These are phyloP conservation scores for Neoniphon sammara DNA, from an alignment of 2,797 vertebrate species.

Conservation along the genomic window DNA sequence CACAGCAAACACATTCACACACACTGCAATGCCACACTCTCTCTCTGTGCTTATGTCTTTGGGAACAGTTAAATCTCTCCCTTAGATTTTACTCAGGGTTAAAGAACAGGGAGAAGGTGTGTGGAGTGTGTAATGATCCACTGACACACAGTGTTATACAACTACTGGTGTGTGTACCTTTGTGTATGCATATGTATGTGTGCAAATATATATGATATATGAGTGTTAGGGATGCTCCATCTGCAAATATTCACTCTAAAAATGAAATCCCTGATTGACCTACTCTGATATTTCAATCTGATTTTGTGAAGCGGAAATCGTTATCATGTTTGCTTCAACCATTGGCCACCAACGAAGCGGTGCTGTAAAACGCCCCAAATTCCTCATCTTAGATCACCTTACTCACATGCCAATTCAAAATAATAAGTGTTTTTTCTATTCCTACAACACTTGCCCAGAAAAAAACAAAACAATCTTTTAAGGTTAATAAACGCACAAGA, in stretches of 20 bases:
- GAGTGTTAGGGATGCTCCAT: conserved; percentile 54
- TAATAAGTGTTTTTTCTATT: conserved; percentile 53
- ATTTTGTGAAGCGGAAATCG: conserved; percentile 50
- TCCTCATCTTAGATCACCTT: conserved; percentile 60
- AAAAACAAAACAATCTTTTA: conserved; percentile 39
- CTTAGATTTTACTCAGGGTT: conserved; percentile 89
- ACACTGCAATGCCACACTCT: conserved; percentile 66
- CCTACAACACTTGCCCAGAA: conserved; percentile 49
- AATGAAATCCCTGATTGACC: conserved; percentile 42
- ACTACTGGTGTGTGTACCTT: conserved; percentile 67
- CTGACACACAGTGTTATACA: conserved; percentile 60
- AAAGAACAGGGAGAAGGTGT: conserved; percentile 83
- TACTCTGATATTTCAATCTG: conserved; percentile 16
- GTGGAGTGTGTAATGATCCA: conserved; percentile 62
- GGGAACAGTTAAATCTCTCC: conserved; percentile 83
- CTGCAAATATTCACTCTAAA: conserved; percentile 27
- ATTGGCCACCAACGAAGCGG: conserved; percentile 14
- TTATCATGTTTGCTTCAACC: conserved; percentile 51
- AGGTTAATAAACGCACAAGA: conserved; percentile 62
- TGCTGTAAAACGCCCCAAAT: conserved; percentile 45
- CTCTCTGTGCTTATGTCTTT: conserved; percentile 81
- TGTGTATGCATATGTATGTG: conserved; percentile 33
- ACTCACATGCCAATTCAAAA: conserved; percentile 62
- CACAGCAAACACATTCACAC: conserved; percentile 33
- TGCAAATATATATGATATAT: conserved; percentile 48